These are phyloP conservation scores for Clepsis dumicolana DNA, from an alignment of 2,888 invertebrate genomes.

Conservation along the genomic window DNA sequence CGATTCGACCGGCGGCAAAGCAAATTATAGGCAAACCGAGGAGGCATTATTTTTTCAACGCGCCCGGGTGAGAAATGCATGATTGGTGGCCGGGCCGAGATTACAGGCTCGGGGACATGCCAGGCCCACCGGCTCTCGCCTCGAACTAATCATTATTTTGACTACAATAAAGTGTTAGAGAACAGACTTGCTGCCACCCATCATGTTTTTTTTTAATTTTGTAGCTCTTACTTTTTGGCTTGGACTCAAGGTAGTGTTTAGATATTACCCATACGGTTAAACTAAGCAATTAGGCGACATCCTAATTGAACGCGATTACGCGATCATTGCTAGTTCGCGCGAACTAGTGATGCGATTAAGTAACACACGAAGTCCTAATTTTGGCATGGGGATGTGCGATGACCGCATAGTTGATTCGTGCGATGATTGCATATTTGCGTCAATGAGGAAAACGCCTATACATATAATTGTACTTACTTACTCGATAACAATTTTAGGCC, in stretches of 20 bases:
- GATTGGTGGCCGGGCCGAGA: constrained; percentile 83
- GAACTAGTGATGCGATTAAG: no score
- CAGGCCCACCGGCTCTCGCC: constrained; percentile 73
- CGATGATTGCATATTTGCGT: no score
- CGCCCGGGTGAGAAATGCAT: constrained; percentile 85
- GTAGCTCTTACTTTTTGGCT: neutral
- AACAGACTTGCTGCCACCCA: constrained; percentile 80
- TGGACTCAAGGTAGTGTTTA: neutral
- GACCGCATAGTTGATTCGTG: no score
- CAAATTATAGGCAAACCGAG: constrained; percentile 84
- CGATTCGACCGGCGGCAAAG: constrained; percentile 67
- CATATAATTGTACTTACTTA: no score
- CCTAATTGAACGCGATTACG: no score
- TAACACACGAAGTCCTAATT: no score
- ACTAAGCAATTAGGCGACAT: no score
- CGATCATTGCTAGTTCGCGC: no score
- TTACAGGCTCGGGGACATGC: constrained; percentile 81
- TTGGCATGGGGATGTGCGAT: no score
- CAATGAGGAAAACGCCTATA: no score
- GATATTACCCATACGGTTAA: no score
- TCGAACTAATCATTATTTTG: constrained; percentile 76
- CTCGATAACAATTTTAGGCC: no score
- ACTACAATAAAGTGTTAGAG: constrained; percentile 82
- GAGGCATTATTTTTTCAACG: constrained; percentile 85
- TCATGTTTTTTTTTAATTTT: constrained; percentile 43